Base-by-base conservation (phyloP, 2,797 vertebrate species). In the Darevskia mixta region DNA sequence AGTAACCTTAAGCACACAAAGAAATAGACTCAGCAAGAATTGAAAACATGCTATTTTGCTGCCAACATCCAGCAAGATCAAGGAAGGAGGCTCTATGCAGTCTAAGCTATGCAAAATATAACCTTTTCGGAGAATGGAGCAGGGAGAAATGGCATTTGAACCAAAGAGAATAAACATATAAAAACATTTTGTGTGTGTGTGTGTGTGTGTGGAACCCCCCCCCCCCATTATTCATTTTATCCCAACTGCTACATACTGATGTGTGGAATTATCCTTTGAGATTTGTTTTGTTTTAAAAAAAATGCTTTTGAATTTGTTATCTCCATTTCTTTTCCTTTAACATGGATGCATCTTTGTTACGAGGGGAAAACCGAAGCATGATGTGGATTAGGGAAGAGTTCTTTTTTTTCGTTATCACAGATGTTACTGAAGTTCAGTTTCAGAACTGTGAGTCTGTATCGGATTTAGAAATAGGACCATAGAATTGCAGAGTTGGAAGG, bases 1-100 rank as follows among this genome's bases (percentile, higher is more conserved):
- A 97, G 95, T 97, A 97, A 96, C 96, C 96, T 95, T 85, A 25
- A 81, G 72, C 18, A 29, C 38, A 71, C 80, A 66, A 82, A 2
- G 86, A 41, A 88, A 82, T 80, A 1, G 79, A 35, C 75, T 4
- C 69, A 45, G 73, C 85, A 23, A 8, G 75, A 27, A 6, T 80
- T 6, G 5, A 83, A 92, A 95, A 92, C 91, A 93, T 23, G 76
- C 35, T 27, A 35, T 18, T 10, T 11, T 29, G 25, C 1, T 85
- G 92, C 93, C 93, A 88, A 75, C 43, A 10, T 0, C n/a, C 0
- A 49, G 7, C 86, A 87, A n/a, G 86, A 91, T 83, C 88, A 29
- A 92, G 35, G 43, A 0, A 35, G 72, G 1, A 0, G 66, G 67
- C 0, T 20, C 49, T 72, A 61, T 0, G 0, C 67, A 2, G 43